Conservation (phyloP, 2,888 invertebrate species). For the Netelia fuscicornis region DNA sequence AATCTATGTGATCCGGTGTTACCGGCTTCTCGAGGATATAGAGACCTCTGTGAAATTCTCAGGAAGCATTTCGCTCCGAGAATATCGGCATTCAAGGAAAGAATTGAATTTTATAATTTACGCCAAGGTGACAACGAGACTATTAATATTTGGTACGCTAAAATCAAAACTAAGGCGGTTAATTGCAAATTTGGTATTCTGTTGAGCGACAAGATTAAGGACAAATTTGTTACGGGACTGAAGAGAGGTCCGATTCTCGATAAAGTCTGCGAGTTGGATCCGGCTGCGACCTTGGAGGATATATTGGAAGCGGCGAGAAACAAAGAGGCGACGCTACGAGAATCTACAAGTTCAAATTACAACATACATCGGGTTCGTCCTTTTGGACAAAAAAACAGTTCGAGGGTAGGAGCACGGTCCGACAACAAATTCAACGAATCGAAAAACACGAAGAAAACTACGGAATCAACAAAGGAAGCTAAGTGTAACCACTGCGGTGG, state of each 20-base stretch:
- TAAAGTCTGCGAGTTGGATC: constrained; percentile 64
- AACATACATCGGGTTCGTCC: no score
- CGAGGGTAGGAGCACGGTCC: no score
- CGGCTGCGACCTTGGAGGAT: constrained; percentile 30
- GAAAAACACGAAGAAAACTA: no score
- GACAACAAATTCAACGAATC: no score
- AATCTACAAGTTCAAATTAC: no score
- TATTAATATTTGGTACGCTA: constrained; percentile 71
- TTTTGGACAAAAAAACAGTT: no score
- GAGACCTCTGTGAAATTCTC: constrained; percentile 64
- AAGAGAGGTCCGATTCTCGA: constrained; percentile 61
- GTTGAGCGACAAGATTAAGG: constrained; percentile 71
- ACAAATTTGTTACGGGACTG: constrained; percentile 72
- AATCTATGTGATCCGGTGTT: constrained; percentile 68
- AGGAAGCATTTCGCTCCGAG: constrained; percentile 63
- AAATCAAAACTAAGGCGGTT: constrained; percentile 73
- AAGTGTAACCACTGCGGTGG: no score
- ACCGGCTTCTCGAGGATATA: constrained; percentile 68
- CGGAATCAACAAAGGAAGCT: no score
- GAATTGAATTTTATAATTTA: no score
- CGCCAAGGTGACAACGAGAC: constrained; percentile 25
- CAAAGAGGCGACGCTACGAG: constrained; percentile 56
- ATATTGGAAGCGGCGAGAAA: constrained; percentile 63
- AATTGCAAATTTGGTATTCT: constrained; percentile 68
- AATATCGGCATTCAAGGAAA: no score